A percentile compares a stretch with the other conserved stretches of the same genome.
Evolutionary conservation across 2,888 invertebrate species (phyloP).

Genomic region (Dryobota labecula): DNA sequence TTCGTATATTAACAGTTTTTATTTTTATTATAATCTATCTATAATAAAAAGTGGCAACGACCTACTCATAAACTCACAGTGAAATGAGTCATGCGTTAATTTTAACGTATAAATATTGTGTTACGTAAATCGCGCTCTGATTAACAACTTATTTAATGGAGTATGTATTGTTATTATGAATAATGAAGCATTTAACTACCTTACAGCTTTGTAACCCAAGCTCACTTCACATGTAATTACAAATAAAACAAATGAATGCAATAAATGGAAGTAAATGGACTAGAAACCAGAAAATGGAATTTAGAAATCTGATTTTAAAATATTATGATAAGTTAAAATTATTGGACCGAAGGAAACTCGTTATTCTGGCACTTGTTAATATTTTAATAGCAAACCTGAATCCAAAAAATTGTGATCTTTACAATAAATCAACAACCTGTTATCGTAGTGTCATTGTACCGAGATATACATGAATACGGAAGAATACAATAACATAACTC

Average conservation of each 20-base stretch:
- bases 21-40: conserved; percentile 39
- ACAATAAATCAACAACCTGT: conserved; percentile 4
- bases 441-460: conserved; percentile 2
- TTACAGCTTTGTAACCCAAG: neutral
- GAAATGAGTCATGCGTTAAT: conserved; percentile 62
- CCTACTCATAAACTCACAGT: conserved; percentile 52
- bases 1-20: neutral
- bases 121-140: conserved; percentile 75
- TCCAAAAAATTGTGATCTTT: conserved; percentile 14
- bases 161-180: conserved; percentile 26
- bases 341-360: conserved; percentile 39
- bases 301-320: conserved; percentile 34
- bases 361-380: conserved; percentile 23
- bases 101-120: conserved; percentile 56
- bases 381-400: conserved; percentile 3
- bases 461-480: no score
- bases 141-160: conserved; percentile 50
- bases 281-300: conserved; percentile 40
- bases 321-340: conserved; percentile 36
- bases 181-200: conserved; percentile 10
- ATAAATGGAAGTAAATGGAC: conserved; percentile 17
- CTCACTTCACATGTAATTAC: conserved; percentile 15
- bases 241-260: conserved; percentile 16
- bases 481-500: no score
- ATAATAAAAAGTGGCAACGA: conserved; percentile 58